Percentiles rank a stretch among this genome's conserved stretches.
Conservation (phyloP, 35 echinoderm and acorn worm species). For the Apostichopus parvimensis region DNA sequence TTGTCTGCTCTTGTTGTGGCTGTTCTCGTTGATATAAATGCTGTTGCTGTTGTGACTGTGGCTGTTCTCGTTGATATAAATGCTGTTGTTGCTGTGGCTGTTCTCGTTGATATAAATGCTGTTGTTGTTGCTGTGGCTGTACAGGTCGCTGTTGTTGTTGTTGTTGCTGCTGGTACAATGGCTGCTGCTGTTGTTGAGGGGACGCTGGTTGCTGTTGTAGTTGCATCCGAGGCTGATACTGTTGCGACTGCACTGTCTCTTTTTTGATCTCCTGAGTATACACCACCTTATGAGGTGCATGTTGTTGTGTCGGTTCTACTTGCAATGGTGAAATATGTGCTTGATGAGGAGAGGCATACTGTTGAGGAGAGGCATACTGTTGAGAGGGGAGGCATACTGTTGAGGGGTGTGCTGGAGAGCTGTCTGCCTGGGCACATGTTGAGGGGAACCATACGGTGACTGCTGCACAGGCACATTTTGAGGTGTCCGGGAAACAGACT, state of each 20-base stretch:
- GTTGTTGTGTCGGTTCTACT: background rate
- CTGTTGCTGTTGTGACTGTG: no score
- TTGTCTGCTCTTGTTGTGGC: background rate
- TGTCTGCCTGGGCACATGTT: constrained; percentile 9
- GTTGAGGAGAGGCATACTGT: background rate
- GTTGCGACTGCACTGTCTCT: background rate
- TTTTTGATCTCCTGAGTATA: constrained; percentile 9
- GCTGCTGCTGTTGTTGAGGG: constrained; percentile 1
- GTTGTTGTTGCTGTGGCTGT: background rate
- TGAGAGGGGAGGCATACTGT: background rate
- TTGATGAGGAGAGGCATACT: background rate
- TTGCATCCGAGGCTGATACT: background rate
- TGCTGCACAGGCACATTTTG: background rate
- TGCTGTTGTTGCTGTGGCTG: no score
- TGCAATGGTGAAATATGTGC: background rate
- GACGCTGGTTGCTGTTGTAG: background rate
- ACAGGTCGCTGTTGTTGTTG: background rate
- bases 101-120: no score
- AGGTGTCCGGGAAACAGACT: background rate
- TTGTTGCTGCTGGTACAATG: background rate
- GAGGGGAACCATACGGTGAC: constrained; percentile 13
- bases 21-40: background rate
- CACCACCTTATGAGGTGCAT: background rate
- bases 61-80: no score
- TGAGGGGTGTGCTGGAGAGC: constrained; percentile 11